Conservation (phyloP, 2,888 invertebrate species). For the Portevinia maculata region DNA sequence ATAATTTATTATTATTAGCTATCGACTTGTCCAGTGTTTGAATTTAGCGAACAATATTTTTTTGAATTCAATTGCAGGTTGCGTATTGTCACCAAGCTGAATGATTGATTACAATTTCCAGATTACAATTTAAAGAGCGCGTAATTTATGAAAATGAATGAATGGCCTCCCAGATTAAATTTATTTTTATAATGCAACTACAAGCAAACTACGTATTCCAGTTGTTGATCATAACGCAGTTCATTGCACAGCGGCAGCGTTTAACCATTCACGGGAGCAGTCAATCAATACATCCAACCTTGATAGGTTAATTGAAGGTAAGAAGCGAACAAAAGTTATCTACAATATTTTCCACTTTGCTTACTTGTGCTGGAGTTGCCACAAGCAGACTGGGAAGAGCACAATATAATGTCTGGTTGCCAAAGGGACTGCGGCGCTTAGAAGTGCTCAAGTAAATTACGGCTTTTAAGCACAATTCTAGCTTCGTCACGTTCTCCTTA, state of each 20-base stretch:
- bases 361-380: constrained; percentile 52
- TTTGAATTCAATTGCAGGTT: too few species aligned
- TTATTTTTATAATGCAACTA: constrained; percentile 13
- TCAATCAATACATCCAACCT: constrained; percentile 72
- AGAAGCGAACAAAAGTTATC: constrained; percentile 70
- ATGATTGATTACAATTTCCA: not conserved
- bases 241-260: constrained; percentile 32
- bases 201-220: constrained; percentile 23
- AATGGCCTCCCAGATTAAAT: not conserved
- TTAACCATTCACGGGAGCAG: constrained; percentile 68
- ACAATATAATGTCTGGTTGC: constrained; percentile 63
- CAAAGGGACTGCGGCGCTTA: constrained; percentile 71
- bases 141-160: constrained; percentile 25
- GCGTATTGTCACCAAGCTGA: constrained; percentile 1
- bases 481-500: constrained; percentile 69
- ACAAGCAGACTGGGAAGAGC: constrained; percentile 64
- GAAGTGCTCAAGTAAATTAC: constrained; percentile 71
- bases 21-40: constrained; percentile 1
- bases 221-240: constrained; percentile 17
- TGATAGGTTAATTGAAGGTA: constrained; percentile 74
- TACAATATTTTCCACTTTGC: constrained; percentile 62
- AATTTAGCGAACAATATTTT: not conserved
- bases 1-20: constrained; percentile 51
- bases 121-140: too few species aligned
- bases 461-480: constrained; percentile 71